Percentiles rank a stretch among this genome's conserved stretches.
phyloP scores from a whole-genome alignment of 2,888 invertebrate genomes.

The Mythimna ferrago region DNA sequence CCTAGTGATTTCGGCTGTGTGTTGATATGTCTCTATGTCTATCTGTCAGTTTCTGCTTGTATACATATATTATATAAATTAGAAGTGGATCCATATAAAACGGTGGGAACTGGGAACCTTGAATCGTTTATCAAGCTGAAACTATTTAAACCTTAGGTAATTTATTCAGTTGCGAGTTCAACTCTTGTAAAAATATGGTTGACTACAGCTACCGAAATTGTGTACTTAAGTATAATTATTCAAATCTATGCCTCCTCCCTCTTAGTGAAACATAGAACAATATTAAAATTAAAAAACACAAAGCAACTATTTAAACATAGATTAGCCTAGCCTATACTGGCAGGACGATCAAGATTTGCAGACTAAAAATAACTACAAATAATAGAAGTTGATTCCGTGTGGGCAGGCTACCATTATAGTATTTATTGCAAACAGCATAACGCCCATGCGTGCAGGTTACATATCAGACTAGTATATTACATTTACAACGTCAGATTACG shows the following conservation, averaged over 20 bases:
- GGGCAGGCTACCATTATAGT: conserved; percentile 28
- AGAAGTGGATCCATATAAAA: not conserved
- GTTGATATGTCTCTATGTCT: too few species aligned
- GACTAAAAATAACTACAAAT: conserved; percentile 7
- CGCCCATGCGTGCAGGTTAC: conserved; percentile 37
- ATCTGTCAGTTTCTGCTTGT: too few species aligned
- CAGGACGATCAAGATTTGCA: conserved; percentile 1
- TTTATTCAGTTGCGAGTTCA: conserved; percentile 15
- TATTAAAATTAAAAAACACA: not conserved
- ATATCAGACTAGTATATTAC: conserved; percentile 29
- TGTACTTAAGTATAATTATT: not conserved
- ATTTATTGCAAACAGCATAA: conserved; percentile 42
- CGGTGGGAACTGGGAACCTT: not conserved
- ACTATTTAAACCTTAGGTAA: conserved; percentile 15
- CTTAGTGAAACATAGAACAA: not conserved
- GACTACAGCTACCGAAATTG: not conserved
- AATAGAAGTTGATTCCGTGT: conserved; percentile 27
- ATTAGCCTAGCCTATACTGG: not conserved
- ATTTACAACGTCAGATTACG: conserved; percentile 37
- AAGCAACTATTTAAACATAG: not conserved
- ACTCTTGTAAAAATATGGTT: conserved; percentile 15
- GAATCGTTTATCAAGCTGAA: conserved; percentile 23
- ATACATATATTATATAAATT: too few species aligned
- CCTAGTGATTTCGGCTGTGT: too few species aligned
- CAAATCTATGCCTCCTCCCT: not conserved